These are phyloP conservation scores for Eolophus roseicapilla DNA, from an alignment of 2,113 vertebrate genomes.

Conservation along the genomic window DNA sequence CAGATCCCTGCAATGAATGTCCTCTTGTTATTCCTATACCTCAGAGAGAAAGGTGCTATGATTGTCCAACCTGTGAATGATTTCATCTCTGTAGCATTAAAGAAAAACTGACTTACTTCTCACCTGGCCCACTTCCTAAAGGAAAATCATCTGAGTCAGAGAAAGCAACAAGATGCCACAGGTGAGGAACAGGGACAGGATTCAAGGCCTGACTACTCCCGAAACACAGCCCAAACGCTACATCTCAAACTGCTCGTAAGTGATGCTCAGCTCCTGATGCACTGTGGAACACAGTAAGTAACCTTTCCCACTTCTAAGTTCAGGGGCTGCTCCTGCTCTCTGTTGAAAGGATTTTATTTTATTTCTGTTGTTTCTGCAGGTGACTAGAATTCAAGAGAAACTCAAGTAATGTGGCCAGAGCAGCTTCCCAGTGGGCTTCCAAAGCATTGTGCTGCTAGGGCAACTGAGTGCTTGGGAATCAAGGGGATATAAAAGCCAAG, in stretches of 20 bases:
- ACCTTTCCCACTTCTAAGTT: neutral
- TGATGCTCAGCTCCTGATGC: neutral
- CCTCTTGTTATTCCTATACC: neutral
- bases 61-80: neutral
- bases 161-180: neutral
- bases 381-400: neutral
- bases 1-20: neutral
- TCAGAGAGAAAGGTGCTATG: neutral
- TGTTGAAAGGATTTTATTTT: neutral
- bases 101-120: neutral
- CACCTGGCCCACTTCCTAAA: neutral
- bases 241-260: neutral
- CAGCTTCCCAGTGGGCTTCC: neutral
- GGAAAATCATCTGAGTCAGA: neutral
- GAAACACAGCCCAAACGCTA: neutral
- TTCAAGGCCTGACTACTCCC: neutral
- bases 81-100: neutral
- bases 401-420: neutral
- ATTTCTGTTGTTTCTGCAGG: neutral
- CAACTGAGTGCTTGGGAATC: neutral
- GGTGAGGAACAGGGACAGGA: neutral
- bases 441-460: neutral
- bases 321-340: neutral
- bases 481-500: neutral
- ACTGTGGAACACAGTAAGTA: neutral